These are phyloP conservation scores for Macaria liturata DNA, from an alignment of 2,888 invertebrate species.

Conservation along the genomic window DNA sequence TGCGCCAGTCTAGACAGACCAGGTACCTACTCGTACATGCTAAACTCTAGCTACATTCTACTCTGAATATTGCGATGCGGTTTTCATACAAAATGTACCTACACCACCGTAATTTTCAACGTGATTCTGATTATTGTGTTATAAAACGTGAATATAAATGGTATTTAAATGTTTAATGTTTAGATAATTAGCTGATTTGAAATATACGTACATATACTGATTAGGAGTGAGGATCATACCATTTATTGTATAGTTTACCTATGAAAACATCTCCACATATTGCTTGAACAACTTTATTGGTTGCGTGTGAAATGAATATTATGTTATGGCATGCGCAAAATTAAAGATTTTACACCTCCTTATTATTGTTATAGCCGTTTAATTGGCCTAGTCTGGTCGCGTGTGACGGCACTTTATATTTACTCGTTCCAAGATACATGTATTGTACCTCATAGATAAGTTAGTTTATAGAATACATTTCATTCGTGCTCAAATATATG, in stretches of 20 bases:
- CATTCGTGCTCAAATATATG: conserved; percentile 48
- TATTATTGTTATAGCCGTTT: conserved; percentile 47
- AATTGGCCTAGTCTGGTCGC: conserved; percentile 45
- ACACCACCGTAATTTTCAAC: too few species aligned
- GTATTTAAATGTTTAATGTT: too few species aligned
- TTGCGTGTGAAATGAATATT: conserved; percentile 57
- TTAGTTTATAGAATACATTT: conserved; percentile 15
- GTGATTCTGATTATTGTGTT: too few species aligned
- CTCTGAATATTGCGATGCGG: too few species aligned
- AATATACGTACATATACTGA: too few species aligned
- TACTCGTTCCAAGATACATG: conserved; percentile 26
- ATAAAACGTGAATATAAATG: too few species aligned
- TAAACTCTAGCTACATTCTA: too few species aligned
- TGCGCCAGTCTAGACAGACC: conserved; percentile 25
- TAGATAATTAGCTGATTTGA: too few species aligned
- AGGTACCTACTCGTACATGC: conserved; percentile 4
- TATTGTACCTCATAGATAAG: background rate
- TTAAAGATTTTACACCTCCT: conserved; percentile 65
- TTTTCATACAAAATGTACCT: too few species aligned
- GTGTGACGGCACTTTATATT: conserved; percentile 37
- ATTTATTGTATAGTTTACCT: too few species aligned
- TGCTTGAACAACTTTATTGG: conserved; percentile 35
- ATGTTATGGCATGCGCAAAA: conserved; percentile 62
- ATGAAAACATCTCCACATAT: too few species aligned
- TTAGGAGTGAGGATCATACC: too few species aligned